Base-by-base conservation (phyloP, 1,140 invertebrate genomes). In the Akabosia matsudoensis region DNA sequence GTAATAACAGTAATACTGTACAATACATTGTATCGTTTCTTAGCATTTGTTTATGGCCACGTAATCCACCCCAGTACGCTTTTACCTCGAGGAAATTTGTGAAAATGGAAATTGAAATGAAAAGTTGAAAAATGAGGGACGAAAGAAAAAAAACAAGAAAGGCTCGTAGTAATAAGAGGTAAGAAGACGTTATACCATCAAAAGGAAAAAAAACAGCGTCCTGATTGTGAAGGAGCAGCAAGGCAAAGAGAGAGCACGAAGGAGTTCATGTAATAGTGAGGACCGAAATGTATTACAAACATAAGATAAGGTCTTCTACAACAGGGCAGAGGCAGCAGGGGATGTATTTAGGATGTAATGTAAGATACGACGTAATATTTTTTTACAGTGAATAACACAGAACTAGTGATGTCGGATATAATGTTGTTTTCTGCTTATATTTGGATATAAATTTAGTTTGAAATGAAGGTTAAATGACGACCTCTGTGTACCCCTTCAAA, bases 51-150 rank as follows among this genome's bases (percentile, higher is more conserved):
- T 45, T n/a, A n/a, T n/a, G n/a, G n/a, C n/a, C n/a, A n/a, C n/a
- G n/a, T n/a, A n/a, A n/a, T n/a, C n/a, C n/a, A n/a, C n/a, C n/a
- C n/a, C n/a, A n/a, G 18, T 45, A 16, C 61, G 31, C 61, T 67
- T 67, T 67, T 67, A 67, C 61, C 61, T 67, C 22, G 61, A 67
- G 30, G 61, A 67, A 67, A 67, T 67, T 67, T 30, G 61, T 67
- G 28, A 67, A 67, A 67, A 67, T 67, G 61, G 61, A 67, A 67
- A 67, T 67, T 67, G 61, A 67, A 67, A 67, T 67, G 61, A 67
- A 67, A 67, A 67, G 61, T 67, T 67, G 61, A 67, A 67, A 67
- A 61, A 67, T 14, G 61, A 67, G 61, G 61, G 61, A 67, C 7
- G 28, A 67, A 67, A 67, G 61, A 18, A 67, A 67, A 67, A 67